Evolutionary conservation across 2,797 vertebrate species (phyloP).

Genomic region (Cuniculus paca): DNA sequence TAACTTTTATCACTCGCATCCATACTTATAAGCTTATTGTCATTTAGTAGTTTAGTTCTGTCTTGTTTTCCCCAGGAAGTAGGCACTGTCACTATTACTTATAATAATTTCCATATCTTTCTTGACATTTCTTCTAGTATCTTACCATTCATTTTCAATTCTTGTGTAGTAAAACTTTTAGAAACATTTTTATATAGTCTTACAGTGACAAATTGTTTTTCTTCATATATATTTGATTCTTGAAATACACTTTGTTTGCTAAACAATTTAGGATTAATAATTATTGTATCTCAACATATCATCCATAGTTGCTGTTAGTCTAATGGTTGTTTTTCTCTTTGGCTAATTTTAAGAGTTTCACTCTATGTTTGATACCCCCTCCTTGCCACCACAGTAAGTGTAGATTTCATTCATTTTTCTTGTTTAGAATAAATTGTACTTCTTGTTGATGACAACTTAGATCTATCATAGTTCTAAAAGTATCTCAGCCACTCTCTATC

Average conservation of each 20-base stretch:
- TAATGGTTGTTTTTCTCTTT: neutral
- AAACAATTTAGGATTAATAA: neutral
- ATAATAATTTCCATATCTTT: neutral
- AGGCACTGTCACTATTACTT: neutral
- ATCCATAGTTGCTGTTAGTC: neutral
- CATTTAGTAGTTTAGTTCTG: neutral
- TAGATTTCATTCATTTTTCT: neutral
- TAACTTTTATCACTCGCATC: neutral
- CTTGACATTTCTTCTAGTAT: neutral
- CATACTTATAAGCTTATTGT: slow-evolving; percentile 1
- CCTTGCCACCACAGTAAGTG: neutral
- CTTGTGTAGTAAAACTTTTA: neutral
- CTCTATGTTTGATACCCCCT: neutral
- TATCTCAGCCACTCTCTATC: neutral
- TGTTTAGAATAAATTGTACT: neutral
- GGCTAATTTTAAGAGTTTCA: neutral
- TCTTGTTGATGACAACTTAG: neutral
- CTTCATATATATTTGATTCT: neutral
- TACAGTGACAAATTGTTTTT: neutral
- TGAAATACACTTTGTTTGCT: neutral
- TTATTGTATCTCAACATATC: neutral
- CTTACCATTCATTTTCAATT: neutral
- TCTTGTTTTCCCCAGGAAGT: neutral
- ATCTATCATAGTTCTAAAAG: slow-evolving; percentile 3
- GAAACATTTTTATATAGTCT: neutral